phyloP scores from a whole-genome alignment of 1,140 invertebrate species.

The Paraescarpia echinospica region DNA sequence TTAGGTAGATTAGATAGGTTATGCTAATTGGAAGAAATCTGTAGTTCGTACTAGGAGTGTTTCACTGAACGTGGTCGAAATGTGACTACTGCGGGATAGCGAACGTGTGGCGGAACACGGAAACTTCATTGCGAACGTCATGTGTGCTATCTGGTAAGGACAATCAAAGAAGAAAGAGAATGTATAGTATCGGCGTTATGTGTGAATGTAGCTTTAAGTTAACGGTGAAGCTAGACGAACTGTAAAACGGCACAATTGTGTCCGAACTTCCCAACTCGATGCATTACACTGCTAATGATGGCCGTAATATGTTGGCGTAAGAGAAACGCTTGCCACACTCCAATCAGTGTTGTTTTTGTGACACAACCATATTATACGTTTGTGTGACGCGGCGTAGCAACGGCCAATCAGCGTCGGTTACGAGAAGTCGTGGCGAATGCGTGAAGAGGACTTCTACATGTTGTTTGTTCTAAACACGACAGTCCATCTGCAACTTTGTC shows the following conservation, averaged over 20 bases:
- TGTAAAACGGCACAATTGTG: too few species aligned
- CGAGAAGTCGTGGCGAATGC: neutral
- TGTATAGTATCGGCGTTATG: neutral
- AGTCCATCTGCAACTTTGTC: neutral
- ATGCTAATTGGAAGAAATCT: neutral
- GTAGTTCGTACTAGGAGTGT: neutral
- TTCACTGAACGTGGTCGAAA: neutral
- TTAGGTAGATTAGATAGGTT: constrained; percentile 6
- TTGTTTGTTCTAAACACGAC: neutral
- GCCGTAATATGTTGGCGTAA: neutral
- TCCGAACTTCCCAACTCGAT: too few species aligned
- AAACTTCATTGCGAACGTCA: neutral
- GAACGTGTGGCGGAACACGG: neutral
- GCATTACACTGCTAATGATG: neutral
- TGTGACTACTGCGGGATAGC: neutral
- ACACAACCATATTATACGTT: too few species aligned
- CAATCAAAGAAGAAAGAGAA: neutral
- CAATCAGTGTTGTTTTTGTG: too few species aligned
- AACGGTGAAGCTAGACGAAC: neutral
- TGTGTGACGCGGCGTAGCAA: neutral
- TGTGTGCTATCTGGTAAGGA: neutral
- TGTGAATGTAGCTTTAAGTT: neutral
- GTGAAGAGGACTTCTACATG: neutral
- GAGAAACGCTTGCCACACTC: neutral
- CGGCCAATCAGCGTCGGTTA: neutral